These are phyloP conservation scores for Herpetotheres cachinnans DNA, from an alignment of 2,113 vertebrate genomes.

Conservation along the genomic window DNA sequence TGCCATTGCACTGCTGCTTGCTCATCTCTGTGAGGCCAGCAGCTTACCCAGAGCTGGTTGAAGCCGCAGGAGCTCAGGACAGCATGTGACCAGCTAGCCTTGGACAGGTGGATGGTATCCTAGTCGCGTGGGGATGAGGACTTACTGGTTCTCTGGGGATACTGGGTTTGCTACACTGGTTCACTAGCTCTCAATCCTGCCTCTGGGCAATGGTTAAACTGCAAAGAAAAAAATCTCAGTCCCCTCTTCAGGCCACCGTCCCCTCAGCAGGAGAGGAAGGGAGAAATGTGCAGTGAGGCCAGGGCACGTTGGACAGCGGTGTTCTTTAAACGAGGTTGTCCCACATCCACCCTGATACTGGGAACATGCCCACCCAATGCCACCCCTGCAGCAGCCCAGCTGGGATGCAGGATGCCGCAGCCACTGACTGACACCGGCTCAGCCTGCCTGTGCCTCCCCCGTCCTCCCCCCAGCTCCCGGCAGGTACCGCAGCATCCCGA, in stretches of 20 bases:
- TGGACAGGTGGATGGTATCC: rapidly evolving
- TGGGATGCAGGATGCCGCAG: neutral
- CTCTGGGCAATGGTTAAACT: neutral
- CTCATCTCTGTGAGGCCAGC: neutral
- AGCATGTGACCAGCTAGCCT: neutral
- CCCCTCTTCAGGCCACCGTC: neutral
- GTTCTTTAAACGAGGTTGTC: neutral
- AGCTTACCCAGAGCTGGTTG: neutral
- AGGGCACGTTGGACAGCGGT: rapidly evolving
- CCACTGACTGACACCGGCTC: neutral
- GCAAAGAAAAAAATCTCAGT: neutral
- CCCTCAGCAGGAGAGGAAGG: neutral
- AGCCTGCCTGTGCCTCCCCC: neutral
- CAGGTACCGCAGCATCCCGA: neutral
- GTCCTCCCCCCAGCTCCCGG: neutral
- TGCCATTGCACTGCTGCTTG: neutral
- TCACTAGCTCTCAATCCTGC: neutral
- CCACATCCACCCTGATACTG: neutral
- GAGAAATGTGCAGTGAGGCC: neutral
- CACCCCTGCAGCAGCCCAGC: neutral
- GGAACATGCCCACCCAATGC: rapidly evolving
- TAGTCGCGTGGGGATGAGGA: neutral
- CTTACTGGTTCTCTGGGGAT: neutral
- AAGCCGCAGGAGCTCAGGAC: neutral
- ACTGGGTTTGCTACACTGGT: neutral